Evolutionary conservation across 2,113 vertebrate genomes (phyloP).

Genomic region (Poeciliopsis turrubarensis): DNA sequence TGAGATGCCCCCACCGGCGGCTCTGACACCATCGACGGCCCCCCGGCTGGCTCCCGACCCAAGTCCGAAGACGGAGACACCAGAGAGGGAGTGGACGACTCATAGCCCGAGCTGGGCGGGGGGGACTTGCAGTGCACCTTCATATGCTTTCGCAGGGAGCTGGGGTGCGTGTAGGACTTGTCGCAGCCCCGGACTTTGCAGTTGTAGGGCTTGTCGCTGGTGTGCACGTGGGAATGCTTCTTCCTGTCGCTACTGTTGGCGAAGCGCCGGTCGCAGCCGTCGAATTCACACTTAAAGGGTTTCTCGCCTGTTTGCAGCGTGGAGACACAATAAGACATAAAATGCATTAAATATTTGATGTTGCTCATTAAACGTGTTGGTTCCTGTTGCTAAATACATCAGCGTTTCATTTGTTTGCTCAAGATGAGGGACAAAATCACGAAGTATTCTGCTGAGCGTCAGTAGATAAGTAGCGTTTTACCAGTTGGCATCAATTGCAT

Average conservation of each 20-base stretch:
- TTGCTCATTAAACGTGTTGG: neutral
- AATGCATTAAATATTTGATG: neutral
- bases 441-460: too few species aligned
- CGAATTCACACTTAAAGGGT: constrained; percentile 97
- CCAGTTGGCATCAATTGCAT: neutral
- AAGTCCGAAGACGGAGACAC: constrained; percentile 93
- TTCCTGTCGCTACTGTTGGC: constrained; percentile 99
- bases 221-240: constrained; percentile 99
- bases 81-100: constrained; percentile 91
- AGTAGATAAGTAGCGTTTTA: neutral
- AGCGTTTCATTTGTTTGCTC: neutral
- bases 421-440: neutral
- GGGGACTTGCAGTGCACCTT: constrained; percentile 98
- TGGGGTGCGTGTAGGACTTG: constrained; percentile 99
- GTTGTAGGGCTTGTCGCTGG: constrained; percentile 98
- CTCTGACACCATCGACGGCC: constrained; percentile 80
- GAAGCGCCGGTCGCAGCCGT: constrained; percentile 97
- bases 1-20: constrained; percentile 83
- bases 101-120: constrained; percentile 93
- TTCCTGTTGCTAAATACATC: neutral
- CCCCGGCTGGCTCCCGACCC: constrained; percentile 85
- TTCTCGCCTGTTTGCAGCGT: constrained; percentile 89
- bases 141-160: constrained; percentile 98
- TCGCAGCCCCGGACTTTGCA: constrained; percentile 99
- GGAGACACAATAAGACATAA: constrained; percentile 7